Evolutionary conservation across 2,888 invertebrate species (phyloP), one percentile per base, ranked within the genome.

Genomic region (Ligdia adustata): DNA sequence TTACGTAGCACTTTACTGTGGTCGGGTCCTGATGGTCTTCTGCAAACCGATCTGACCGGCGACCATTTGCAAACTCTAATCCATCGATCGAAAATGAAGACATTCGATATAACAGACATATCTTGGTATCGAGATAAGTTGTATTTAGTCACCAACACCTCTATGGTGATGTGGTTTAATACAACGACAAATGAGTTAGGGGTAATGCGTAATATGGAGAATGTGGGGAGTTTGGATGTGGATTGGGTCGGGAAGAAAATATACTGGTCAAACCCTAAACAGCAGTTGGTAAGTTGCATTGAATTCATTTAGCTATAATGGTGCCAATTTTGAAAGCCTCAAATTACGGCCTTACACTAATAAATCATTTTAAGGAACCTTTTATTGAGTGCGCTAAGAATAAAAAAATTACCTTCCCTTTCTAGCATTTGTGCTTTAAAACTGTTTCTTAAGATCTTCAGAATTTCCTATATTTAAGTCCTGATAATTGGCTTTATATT

Each of bases 221-320:
- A 94, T 12, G 95, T 95, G 0, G 94, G 94, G 1, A 95, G 95
- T 64, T 91, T 98, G 38, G 96, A 96, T 0, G 95, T 97, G 7
- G 98, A 98, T 72, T 97, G 97, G 97, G 93, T 98, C 34, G 97
- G 97, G 1, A 93, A 93, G 58, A 95, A 96, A 71, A 86, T 98
- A 4, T 98, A 98, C 75, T 98, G 98, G 97, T 95, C 96, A 0
- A 95, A 95, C 83, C 95, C 95, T 5, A 94, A 95, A 69, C 94
- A 95, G 67, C 96, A 96, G 78, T 88, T 95, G 91, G 96, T 97
- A 87, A 91, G 91, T 31, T 15, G 5, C 16, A 16, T 16, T n/a
- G n/a, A n/a, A n/a, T n/a, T n/a, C n/a, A n/a, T n/a, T n/a, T n/a
- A n/a, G n/a, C n/a, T n/a, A n/a, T n/a, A n/a, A n/a, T n/a, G n/a